Conservation (phyloP, 2,797 vertebrate species). For the Tinamus major region DNA sequence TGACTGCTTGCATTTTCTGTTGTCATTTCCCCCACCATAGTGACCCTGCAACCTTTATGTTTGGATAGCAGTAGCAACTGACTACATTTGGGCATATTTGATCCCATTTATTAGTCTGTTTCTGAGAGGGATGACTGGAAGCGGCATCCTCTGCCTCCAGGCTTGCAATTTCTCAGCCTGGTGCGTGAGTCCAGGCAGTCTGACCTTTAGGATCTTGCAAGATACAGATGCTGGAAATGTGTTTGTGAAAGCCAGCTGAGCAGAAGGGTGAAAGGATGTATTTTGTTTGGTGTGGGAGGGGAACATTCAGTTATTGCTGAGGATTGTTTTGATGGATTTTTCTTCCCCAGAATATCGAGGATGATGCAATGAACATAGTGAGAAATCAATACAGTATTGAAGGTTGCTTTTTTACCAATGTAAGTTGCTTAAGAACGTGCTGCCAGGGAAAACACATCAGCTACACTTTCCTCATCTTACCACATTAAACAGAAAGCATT, state of each 20-base stretch:
- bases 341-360: background rate
- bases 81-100: background rate
- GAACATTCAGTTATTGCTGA: background rate
- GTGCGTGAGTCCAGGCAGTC: background rate
- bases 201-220: background rate
- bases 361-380: background rate
- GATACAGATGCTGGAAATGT: background rate
- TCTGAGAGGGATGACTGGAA: rapidly evolving
- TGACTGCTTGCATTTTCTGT: background rate
- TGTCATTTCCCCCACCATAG: background rate
- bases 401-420: conserved; percentile 34
- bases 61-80: background rate
- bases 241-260: background rate
- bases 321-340: conserved; percentile 8
- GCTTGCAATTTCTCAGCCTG: background rate
- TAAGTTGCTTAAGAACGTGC: background rate
- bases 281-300: background rate
- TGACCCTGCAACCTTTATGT: background rate
- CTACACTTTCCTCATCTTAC: background rate
- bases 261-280: background rate
- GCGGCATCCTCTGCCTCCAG: background rate
- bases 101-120: background rate
- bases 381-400: conserved; percentile 9
- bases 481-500: background rate
- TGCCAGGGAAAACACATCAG: background rate